Evolutionary conservation across 2,888 invertebrate genomes (phyloP).

Genomic region (Antitype chi): DNA sequence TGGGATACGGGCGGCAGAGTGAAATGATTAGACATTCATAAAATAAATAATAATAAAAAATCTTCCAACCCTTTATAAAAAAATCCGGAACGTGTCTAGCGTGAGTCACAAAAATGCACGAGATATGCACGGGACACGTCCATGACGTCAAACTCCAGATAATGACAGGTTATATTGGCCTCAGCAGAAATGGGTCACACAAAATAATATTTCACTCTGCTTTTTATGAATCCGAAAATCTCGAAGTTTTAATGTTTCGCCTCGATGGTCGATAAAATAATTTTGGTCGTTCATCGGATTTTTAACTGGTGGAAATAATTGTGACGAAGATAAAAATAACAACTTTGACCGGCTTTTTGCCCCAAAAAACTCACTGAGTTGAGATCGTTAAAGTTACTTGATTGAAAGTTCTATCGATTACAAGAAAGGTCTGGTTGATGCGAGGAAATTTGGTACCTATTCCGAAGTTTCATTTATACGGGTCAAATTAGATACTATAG

Average conservation of each 20-base stretch:
- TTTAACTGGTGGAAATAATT: slow-evolving; percentile 29
- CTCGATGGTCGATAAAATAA: slow-evolving; percentile 13
- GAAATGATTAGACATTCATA: not conserved
- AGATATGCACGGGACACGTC: not conserved
- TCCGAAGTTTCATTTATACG: not conserved
- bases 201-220: slow-evolving; percentile 22
- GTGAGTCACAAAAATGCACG: slow-evolving; percentile 15
- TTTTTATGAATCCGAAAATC: slow-evolving; percentile 10
- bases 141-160: slow-evolving; percentile 24
- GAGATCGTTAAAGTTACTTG: not conserved
- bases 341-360: slow-evolving; percentile 4
- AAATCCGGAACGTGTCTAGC: not conserved
- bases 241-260: slow-evolving; percentile 16
- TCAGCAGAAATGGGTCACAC: slow-evolving; percentile 16
- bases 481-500: too few relatives aligned
- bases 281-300: slow-evolving; percentile 1
- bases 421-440: not conserved
- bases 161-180: slow-evolving; percentile 29
- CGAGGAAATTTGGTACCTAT: not conserved
- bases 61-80: not conserved
- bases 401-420: not conserved
- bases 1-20: not conserved
- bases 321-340: slow-evolving; percentile 24
- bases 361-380: not conserved
- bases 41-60: not conserved